Evolutionary conservation across 2,797 vertebrate genomes (phyloP).

Genomic region (Sorex maritimensis): DNA sequence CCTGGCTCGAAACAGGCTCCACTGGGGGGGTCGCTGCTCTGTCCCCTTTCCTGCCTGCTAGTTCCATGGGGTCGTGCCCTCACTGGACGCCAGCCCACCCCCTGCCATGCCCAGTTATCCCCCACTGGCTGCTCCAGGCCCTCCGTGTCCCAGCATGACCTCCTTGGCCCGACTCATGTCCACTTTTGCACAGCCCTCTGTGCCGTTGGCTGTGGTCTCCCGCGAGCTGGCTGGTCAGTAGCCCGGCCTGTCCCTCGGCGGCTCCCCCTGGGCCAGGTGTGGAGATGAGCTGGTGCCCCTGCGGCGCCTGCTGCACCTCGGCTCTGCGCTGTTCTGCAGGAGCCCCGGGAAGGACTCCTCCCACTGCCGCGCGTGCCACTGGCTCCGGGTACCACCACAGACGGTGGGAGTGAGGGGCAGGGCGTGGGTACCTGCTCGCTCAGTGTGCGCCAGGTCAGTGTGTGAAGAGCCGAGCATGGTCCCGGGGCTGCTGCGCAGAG

Average conservation of each 20-base stretch:
- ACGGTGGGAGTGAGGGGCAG: neutral
- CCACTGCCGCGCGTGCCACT: neutral
- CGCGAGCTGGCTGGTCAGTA: neutral
- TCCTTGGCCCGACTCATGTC: neutral
- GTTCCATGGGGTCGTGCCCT: neutral
- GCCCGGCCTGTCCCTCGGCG: neutral
- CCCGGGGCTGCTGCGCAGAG: conserved; percentile 13
- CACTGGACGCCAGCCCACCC: neutral
- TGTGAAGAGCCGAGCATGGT: neutral
- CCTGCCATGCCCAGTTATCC: neutral
- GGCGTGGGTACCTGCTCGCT: too few relatives aligned
- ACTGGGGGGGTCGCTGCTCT: neutral
- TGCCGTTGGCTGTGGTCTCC: neutral
- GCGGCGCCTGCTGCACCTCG: neutral
- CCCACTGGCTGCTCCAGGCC: neutral
- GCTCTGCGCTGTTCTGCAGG: conserved; percentile 1
- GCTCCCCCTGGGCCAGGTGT: conserved; percentile 1
- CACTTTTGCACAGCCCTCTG: conserved; percentile 35
- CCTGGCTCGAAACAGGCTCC: neutral
- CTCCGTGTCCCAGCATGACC: conserved; percentile 44
- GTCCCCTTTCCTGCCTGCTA: neutral
- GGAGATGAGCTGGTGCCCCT: neutral
- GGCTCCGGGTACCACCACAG: too few relatives aligned
- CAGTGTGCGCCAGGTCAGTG: neutral
- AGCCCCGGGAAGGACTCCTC: neutral